Percentiles rank a stretch among this genome's conserved stretches.
phyloP scores from a whole-genome alignment of 2,797 vertebrate genomes.

The Fundulus diaphanus region DNA sequence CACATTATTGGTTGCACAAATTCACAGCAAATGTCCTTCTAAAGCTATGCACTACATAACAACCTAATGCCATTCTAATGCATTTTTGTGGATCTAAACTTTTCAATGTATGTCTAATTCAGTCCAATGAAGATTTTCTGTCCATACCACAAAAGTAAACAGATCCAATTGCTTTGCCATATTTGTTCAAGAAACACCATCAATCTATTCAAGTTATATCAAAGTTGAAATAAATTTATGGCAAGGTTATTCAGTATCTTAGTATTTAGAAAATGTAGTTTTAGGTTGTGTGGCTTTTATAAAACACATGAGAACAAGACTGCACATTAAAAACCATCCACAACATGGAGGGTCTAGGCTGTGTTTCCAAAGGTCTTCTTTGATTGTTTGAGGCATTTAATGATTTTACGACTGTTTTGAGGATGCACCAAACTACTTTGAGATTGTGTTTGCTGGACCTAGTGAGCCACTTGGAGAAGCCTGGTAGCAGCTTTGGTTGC shows the following conservation, averaged over 20 bases:
- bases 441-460: no score
- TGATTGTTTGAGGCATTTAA: no score
- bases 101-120: not conserved
- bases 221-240: not conserved
- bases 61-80: not conserved
- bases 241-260: not conserved
- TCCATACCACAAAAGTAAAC: not conserved
- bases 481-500: no score
- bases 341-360: not conserved
- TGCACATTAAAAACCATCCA: not conserved
- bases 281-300: not conserved
- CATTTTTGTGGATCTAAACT: not conserved
- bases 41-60: not conserved
- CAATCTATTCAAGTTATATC: not conserved
- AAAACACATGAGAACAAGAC: not conserved
- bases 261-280: not conserved
- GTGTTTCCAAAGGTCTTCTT: no score
- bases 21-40: not conserved
- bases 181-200: not conserved
- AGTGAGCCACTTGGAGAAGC: no score
- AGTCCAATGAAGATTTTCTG: not conserved
- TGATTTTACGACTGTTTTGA: no score
- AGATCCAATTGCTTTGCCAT: not conserved
- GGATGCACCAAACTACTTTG: no score
- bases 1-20: not conserved